Conservation (phyloP, 2,113 vertebrate species). For the Chloroceryle aenea region DNA sequence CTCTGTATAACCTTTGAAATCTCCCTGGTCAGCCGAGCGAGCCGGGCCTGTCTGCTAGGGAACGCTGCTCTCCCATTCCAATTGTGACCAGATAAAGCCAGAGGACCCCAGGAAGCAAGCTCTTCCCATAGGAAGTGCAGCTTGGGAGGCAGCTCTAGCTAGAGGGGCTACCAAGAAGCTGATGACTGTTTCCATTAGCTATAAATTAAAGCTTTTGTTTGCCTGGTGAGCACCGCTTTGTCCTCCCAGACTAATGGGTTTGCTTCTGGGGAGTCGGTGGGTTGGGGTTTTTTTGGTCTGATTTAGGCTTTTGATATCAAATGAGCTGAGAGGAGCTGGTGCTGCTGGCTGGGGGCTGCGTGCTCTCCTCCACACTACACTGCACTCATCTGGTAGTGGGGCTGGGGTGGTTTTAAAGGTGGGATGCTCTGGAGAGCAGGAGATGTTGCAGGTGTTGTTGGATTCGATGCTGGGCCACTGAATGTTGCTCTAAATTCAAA, state of each 20-base stretch:
- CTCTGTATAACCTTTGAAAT: background rate
- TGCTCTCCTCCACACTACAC: accelerated
- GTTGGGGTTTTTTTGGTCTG: background rate
- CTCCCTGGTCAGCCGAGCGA: background rate
- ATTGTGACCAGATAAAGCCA: background rate
- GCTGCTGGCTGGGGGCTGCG: background rate
- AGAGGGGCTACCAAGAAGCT: background rate
- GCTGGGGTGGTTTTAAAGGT: background rate
- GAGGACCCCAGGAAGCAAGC: background rate
- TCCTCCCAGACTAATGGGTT: accelerated
- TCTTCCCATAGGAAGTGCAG: background rate
- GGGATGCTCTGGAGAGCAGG: background rate
- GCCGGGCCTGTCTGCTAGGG: background rate
- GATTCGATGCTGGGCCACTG: background rate
- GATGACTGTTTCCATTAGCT: background rate
- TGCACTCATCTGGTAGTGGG: accelerated
- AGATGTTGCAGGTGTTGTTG: background rate
- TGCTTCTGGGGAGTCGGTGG: background rate
- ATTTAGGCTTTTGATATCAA: background rate
- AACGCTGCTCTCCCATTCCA: background rate
- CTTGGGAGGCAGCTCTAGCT: background rate
- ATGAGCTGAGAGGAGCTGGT: background rate
- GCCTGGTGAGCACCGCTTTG: background rate
- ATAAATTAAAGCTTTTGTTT: background rate
- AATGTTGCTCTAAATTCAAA: background rate